Percentiles rank a stretch among this genome's conserved stretches.
phyloP scores from a whole-genome alignment of 2,888 invertebrate species.

The Aporophyla nigra region DNA sequence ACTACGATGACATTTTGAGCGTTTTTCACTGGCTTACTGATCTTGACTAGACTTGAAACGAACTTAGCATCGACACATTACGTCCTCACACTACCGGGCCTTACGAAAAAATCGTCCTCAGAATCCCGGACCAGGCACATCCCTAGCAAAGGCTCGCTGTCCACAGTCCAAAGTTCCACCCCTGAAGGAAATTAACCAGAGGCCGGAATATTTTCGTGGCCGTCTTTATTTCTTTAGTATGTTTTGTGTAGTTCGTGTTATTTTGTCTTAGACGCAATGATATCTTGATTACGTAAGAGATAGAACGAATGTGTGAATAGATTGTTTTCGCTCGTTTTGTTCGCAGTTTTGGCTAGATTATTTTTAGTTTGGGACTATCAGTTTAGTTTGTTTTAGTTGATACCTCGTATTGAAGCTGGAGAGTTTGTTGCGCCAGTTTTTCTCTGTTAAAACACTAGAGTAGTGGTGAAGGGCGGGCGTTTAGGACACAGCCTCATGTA shows the following conservation, averaged over 20 bases:
- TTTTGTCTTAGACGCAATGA: slow-evolving; percentile 58
- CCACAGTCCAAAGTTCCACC: slow-evolving; percentile 62
- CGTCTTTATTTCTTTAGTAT: slow-evolving; percentile 62
- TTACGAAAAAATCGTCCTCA: background rate
- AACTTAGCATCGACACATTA: background rate
- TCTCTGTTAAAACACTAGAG: no score
- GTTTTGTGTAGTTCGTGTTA: slow-evolving; percentile 58
- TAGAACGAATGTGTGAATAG: slow-evolving; percentile 29
- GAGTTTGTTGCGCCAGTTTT: no score
- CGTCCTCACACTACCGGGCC: background rate
- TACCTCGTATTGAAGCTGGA: background rate
- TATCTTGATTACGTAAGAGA: slow-evolving; percentile 62
- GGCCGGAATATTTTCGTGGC: slow-evolving; percentile 63
- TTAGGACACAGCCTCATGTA: no score
- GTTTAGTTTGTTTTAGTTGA: background rate
- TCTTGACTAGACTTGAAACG: background rate
- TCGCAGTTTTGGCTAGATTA: slow-evolving; percentile 9
- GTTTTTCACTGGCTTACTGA: background rate
- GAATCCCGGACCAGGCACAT: slow-evolving; percentile 33
- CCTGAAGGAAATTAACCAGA: slow-evolving; percentile 69
- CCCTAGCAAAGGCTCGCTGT: slow-evolving; percentile 60
- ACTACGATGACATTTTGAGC: background rate
- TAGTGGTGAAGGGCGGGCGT: background rate
- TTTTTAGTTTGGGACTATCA: background rate
- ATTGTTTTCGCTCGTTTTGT: slow-evolving; percentile 9